These are phyloP conservation scores for Alces alces DNA, from an alignment of 2,113 vertebrate genomes.

Conservation along the genomic window DNA sequence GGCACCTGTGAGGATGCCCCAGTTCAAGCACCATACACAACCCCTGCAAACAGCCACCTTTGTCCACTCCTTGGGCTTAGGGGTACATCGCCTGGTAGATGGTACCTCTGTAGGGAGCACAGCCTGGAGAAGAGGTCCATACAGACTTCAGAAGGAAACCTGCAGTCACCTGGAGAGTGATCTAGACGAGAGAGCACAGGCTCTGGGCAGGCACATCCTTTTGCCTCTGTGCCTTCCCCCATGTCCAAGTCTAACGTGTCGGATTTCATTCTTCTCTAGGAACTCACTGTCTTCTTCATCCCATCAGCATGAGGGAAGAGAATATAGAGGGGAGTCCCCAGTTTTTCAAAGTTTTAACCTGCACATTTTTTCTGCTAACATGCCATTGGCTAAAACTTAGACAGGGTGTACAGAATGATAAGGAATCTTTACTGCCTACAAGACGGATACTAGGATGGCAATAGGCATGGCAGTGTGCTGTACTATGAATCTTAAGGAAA, in stretches of 20 bases:
- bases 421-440: background rate
- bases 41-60: background rate
- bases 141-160: background rate
- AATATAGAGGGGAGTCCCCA: background rate
- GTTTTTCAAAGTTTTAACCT: background rate
- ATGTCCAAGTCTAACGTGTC: background rate
- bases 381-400: background rate
- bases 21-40: background rate
- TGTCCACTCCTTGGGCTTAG: background rate
- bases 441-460: background rate
- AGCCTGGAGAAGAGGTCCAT: background rate
- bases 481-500: background rate
- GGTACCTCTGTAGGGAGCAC: background rate
- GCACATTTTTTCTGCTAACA: background rate
- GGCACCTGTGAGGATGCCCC: background rate
- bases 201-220: background rate
- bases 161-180: background rate
- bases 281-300: background rate
- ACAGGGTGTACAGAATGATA: background rate
- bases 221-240: background rate
- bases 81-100: background rate
- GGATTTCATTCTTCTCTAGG: background rate
- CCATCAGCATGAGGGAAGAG: background rate
- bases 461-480: background rate
- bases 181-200: background rate